Evolutionary conservation across 2,113 vertebrate genomes (phyloP), one percentile per base, ranked within the genome.

Genomic region (Thamnaconus septentrionalis): DNA sequence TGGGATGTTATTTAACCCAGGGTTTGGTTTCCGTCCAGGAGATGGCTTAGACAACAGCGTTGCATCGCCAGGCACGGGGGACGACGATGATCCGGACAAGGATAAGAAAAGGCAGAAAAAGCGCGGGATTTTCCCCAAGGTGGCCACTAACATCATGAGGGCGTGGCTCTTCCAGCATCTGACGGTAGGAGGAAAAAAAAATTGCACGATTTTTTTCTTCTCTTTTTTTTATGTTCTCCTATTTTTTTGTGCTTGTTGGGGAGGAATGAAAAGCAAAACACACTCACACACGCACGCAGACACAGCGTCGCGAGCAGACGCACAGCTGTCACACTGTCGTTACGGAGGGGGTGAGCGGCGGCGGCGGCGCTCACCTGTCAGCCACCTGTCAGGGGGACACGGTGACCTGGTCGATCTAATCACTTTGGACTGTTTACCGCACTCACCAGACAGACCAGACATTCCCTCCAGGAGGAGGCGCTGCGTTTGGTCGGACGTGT

Each of bases 91-190:
- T 78, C 97, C 97, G 31, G 97, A 99, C 92, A 99, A 99, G 88
- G 97, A 98, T 86, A 99, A 99, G 92, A 99, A 98, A 77, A 93
- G 97, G 72, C 97, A 98, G 94, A 99, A 99, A 94, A 99, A 99
- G 87, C 93, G 97, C 75, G 97, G 97, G 90, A 99, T 99, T 91
- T 99, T 99, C 85, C 97, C 97, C 79, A 99, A 99, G 93, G 97
- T 99, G 93, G 97, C 97, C 88, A 99, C 97, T 79, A 99, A 99
- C 92, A 99, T 99, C 89, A 98, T 99, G 97, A 94, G 97, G 92
- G 97, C 97, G 0, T 98, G 97, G 97, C 96, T 99, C 72, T 99
- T 99, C 91, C 97, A 99, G 89, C 97, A 99, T 92, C 97, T 99
- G 93, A 98, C 97, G 92, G 97, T 99, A 93, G 95, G 48, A 50